Base-by-base conservation (phyloP, 2,888 invertebrate species). In the Archaeoteleia sp. region DNA sequence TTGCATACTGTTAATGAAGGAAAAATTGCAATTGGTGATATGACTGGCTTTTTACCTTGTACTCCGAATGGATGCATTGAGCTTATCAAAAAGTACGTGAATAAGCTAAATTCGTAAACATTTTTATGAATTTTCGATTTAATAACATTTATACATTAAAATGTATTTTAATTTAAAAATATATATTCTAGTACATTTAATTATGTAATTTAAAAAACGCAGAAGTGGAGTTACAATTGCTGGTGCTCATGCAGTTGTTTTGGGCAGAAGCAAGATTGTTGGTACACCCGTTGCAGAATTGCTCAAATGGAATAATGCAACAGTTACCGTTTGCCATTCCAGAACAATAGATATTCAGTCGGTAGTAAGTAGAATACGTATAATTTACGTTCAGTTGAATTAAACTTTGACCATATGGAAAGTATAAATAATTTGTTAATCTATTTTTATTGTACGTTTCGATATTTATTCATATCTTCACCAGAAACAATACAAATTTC, bases 201-300 rank as follows among this genome's bases (percentile, higher is more conserved):
- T 13, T 39, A 30, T 30, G 14, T 5, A 32, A 32, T 4, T 32
- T 4, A 9, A 32, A 32, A 9, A n/a, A 9, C 72, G 9, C 67
- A 87, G 91, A 67, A 91, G 92, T 39, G 95, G 95, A 0, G 88
- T 93, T 0, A 76, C 89, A 71, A 92, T 97, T 46, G 89, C 90
- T 30, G 97, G 98, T 2, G 91, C 93, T 60, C 89, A 89, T 68
- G 97, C 95, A 1, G 98, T 98, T 1, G 97, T 99, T 10, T 85
- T 99, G 30, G 99, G 99, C 0, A 90, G 99, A 74, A 98, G 97
- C 84, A 97, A 97, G 87, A 98, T 99, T 81, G 97, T 99, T 1
- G 99, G 99, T 34, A 95, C 97, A 0, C 99, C 99, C 0, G 94
- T 94, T 68, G 90, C 97, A 0, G 96, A 97, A 85, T 88, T 99